Conservation (phyloP, 2,797 vertebrate species). For the Pipistrellus pipistrellus region DNA sequence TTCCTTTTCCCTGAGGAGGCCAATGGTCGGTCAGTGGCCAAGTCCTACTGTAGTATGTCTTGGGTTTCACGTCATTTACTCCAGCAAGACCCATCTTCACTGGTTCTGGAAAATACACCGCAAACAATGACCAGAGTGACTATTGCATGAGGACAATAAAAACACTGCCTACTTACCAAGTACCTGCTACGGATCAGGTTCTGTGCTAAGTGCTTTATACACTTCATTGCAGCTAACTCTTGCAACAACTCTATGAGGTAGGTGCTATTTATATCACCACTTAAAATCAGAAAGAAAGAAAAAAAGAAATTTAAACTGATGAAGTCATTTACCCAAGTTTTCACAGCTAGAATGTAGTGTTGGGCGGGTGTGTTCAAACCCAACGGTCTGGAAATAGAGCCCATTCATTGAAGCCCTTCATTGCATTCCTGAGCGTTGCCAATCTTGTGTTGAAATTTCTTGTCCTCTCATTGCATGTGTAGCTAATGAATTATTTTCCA, state of each 20-base stretch:
- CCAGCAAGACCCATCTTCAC: not conserved
- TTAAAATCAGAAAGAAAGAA: not conserved
- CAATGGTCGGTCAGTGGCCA: not conserved
- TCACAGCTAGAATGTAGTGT: not conserved
- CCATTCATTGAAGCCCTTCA: not conserved
- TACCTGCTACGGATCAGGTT: not conserved
- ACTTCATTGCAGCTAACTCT: not conserved
- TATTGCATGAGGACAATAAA: not conserved
- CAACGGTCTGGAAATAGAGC: not conserved
- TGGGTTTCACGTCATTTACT: not conserved
- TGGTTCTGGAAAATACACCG: not conserved
- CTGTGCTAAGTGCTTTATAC: not conserved
- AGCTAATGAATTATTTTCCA: not conserved
- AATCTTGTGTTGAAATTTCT: not conserved
- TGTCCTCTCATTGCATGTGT: not conserved
- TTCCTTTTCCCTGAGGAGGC: not conserved
- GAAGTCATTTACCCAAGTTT: not conserved
- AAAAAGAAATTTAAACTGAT: constrained; percentile 17
- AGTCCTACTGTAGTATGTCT: not conserved
- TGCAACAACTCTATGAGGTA: not conserved
- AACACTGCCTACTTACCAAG: not conserved
- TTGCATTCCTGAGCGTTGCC: not conserved
- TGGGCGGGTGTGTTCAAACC: not conserved
- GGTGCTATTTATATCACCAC: not conserved
- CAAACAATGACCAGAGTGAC: not conserved